Evolutionary conservation across 2,888 invertebrate species (phyloP), one percentile per base, ranked within the genome.

Genomic region (Folsomia candida): DNA sequence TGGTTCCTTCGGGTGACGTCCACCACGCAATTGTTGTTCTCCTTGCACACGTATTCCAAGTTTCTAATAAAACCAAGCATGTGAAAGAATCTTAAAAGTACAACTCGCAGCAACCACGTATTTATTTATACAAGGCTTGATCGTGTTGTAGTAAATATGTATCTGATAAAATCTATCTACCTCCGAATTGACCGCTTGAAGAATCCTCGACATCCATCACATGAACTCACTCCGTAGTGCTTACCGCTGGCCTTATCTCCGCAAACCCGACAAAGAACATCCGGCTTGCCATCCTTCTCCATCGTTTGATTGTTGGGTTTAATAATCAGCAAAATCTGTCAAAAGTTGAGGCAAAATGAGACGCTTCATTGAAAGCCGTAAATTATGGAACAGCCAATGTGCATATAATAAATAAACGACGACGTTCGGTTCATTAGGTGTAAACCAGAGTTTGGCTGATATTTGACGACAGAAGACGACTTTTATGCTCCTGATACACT

Each of bases 1-100:
- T 96, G 96, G 85, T 97, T 97, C 64, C 96, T 85, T 64, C 95
- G 86, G 0, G 92, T 92, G 1, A 96, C 94, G 81, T 97, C 95
- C 24, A 97, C 94, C 2, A 94, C 86, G 81, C 97, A 97, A 0
- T 88, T 86, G 0, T 92, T 91, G 78, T 88, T 90, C 83, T 95
- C 95, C 83, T 96, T 97, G 84, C 97, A 97, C 4, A 92, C 89
- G 84, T 95, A 95, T 82, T 93, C 92, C 81, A 94, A 84, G 83
- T 93, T 93, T 80, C 94, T 92, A 83, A 25, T 82, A 81, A 51
- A 57, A 2, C 22, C 27, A n/a, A n/a, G n/a, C n/a, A n/a, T n/a
- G n/a, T n/a, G n/a, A n/a, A n/a, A n/a, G n/a, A n/a, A n/a, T n/a
- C n/a, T n/a, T n/a, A 37, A 51, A 47, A n/a, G 51, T 22, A 25